Evolutionary conservation across 2,113 vertebrate genomes (phyloP).

Genomic region (Mugil cephalus): DNA sequence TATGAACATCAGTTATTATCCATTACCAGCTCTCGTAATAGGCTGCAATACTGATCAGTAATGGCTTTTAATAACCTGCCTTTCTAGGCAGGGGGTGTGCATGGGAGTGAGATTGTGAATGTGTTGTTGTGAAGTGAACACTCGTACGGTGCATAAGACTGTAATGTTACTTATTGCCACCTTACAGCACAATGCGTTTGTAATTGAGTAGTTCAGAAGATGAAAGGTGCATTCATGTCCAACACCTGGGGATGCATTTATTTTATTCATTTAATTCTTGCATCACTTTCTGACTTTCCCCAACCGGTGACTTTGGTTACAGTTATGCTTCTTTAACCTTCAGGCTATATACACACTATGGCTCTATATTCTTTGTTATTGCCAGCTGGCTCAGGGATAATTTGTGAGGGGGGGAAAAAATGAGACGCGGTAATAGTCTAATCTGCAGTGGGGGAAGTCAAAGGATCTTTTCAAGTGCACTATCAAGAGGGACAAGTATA

Average conservation of each 20-base stretch:
- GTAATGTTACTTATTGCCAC: no score
- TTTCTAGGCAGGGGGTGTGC: no score
- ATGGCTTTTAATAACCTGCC: no score
- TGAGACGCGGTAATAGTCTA: neutral
- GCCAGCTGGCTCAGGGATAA: constrained; percentile 27
- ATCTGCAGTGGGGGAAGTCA: neutral
- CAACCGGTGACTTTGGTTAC: constrained; percentile 29
- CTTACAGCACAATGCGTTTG: no score
- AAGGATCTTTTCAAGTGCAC: neutral
- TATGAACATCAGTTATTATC: no score
- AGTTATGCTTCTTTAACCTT: constrained; percentile 27
- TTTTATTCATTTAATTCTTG: neutral
- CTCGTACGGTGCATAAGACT: no score
- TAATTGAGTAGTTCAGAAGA: neutral
- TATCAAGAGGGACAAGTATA: neutral
- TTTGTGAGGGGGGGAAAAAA: neutral
- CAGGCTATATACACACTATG: constrained; percentile 35
- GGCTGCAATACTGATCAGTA: no score
- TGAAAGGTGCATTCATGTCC: neutral
- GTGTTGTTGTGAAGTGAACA: no score
- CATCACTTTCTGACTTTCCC: constrained; percentile 26
- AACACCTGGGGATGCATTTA: no score
- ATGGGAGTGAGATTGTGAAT: no score
- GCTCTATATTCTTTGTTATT: constrained; percentile 27
- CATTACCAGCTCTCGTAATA: no score